Conservation (phyloP, 2,888 invertebrate genomes). For the Ectropis crepuscularia region DNA sequence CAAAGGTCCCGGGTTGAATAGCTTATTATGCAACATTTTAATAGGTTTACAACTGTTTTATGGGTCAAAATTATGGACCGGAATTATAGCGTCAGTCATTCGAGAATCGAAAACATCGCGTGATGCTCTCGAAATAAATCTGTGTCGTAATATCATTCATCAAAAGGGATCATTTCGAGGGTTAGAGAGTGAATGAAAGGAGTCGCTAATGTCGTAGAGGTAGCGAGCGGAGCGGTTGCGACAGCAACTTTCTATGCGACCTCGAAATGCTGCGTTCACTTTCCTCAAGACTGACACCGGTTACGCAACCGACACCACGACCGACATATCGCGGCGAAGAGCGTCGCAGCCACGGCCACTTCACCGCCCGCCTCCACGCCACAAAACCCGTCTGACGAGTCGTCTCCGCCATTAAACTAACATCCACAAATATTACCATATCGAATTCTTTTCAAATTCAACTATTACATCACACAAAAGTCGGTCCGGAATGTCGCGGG, state of each 20-base stretch:
- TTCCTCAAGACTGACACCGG: conserved; percentile 80
- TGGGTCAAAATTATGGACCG: conserved; percentile 53
- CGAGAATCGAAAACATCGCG: conserved; percentile 51
- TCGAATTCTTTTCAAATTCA: conserved; percentile 48
- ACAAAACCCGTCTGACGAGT: conserved; percentile 54
- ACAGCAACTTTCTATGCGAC: conserved; percentile 82
- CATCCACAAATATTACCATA: conserved; percentile 53
- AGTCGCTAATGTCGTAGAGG: conserved; percentile 48
- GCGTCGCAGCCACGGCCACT: conserved; percentile 37
- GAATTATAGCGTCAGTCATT: conserved; percentile 54
- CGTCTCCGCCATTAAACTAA: conserved; percentile 46
- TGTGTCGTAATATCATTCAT: conserved; percentile 44
- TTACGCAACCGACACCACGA: conserved; percentile 78
- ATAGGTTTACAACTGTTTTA: conserved; percentile 50
- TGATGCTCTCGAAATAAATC: conserved; percentile 48
- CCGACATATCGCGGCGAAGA: conserved; percentile 73
- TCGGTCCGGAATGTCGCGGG: conserved; percentile 32
- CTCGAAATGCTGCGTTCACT: conserved; percentile 84
- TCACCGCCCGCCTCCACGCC: conserved; percentile 45
- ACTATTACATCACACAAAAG: conserved; percentile 60
- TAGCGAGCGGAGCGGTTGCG: conserved; percentile 58
- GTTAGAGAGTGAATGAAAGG: conserved; percentile 49
- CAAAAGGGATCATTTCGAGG: conserved; percentile 35
- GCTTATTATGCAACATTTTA: conserved; percentile 79
- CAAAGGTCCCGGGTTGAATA: conserved; percentile 72